Base-by-base conservation (phyloP, 2,797 vertebrate species). In the Myotis findleyi region DNA sequence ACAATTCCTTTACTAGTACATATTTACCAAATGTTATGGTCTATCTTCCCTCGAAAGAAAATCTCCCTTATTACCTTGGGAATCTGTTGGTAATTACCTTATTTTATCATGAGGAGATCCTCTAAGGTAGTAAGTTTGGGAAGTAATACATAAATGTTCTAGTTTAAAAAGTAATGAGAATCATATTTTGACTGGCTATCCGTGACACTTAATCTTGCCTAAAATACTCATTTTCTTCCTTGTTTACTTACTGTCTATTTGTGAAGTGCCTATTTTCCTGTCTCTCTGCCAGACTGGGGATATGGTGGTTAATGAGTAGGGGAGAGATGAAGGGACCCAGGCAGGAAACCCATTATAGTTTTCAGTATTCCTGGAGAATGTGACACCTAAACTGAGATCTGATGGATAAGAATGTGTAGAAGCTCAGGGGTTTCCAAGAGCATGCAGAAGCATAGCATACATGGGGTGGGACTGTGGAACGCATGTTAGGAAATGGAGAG, bases 211-310 rank as follows among this genome's bases (percentile, higher is more conserved):
- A 75, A 69, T 49, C 14, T 84, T 95, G 27, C 36, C 51, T 93
- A 69, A 91, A 84, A 84, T 77, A 71, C 47, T 71, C 47, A 73
- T 75, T 77, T 83, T 82, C 27, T 83, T 95, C 25, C 27, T 36
- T n/a, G 16, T 16, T 57, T 76, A 4, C 51, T 66, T 36, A 10
- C 5, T 86, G 17, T 71, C 1, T 53, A 16, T 81, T 69, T 81
- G 25, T 75, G 82, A n/a, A 44, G 25, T 38, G 13, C 36, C 25
- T 47, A 13, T 72, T 72, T 77, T 49, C 7, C 8, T 53, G 2
- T 72, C 16, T 62, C 18, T 77, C 9, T 66, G 17, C 41, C 14
- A 55, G 72, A 5, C 16, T 49, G 38, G 9, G 9, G 14, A 3
- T 68, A n/a, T 16, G 2, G 18, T 81, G 20, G 13, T 49, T 69